phyloP scores from a whole-genome alignment of 2,888 invertebrate species.

The Yponomeuta cagnagella region DNA sequence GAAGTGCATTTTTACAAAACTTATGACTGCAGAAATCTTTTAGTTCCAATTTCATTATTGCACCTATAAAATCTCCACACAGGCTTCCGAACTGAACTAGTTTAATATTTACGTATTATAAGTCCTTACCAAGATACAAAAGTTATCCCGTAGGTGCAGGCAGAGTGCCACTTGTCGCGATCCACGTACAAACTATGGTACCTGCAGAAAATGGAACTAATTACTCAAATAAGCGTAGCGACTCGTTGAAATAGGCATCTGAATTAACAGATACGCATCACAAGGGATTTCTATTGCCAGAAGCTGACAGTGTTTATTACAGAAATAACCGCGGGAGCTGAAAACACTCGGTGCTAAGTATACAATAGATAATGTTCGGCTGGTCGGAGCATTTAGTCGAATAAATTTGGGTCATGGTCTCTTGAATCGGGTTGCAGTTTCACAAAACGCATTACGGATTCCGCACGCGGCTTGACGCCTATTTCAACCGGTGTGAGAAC shows the following conservation, averaged over 20 bases:
- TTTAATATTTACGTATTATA: no score
- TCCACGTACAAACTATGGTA: no score
- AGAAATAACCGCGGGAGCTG: background rate
- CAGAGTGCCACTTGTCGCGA: no score
- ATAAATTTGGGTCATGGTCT: slow-evolving; percentile 57
- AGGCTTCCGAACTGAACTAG: no score
- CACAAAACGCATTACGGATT: slow-evolving; percentile 60
- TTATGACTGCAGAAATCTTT: background rate
- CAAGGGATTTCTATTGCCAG: background rate
- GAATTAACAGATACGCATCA: background rate
- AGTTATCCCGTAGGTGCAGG: no score
- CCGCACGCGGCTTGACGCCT: slow-evolving; percentile 34
- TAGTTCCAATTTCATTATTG: background rate
- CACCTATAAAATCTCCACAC: no score
- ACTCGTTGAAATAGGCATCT: background rate
- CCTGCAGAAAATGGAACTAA: no score
- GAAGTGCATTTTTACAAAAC: background rate
- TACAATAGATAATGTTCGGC: slow-evolving; percentile 19
- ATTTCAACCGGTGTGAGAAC: slow-evolving; percentile 39
- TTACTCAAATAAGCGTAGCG: no score
- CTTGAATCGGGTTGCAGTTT: slow-evolving; percentile 35
- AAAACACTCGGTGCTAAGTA: background rate
- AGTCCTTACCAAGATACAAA: no score
- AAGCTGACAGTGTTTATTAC: background rate
- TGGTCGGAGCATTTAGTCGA: slow-evolving; percentile 20